Percentiles rank a stretch among this genome's conserved stretches.
These are phyloP conservation scores for Meloidogyne floridensis DNA, from an alignment of 1,140 invertebrate species.

Conservation along the genomic window DNA sequence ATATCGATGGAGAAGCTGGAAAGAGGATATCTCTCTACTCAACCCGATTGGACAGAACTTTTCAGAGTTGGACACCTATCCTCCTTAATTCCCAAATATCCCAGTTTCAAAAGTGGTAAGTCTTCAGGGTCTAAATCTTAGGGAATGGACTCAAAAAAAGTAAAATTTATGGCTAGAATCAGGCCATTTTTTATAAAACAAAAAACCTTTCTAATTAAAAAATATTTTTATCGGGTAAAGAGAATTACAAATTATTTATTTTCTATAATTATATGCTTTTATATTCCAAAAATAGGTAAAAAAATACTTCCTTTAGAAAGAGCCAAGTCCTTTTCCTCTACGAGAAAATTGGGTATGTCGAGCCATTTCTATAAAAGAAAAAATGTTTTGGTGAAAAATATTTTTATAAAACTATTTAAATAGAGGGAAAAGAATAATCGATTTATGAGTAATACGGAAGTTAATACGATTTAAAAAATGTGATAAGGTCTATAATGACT, in stretches of 20 bases:
- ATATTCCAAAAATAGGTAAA: not conserved
- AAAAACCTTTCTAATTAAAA: not conserved
- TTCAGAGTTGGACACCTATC: too few species aligned
- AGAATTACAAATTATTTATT: not conserved
- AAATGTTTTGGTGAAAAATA: not conserved
- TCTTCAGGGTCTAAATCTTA: too few species aligned
- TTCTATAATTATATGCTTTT: not conserved
- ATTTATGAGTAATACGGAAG: not conserved
- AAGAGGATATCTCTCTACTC: too few species aligned
- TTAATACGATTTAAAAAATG: not conserved
- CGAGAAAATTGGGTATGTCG: conserved; percentile 19
- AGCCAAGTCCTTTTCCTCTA: conserved; percentile 27
- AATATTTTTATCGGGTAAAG: not conserved
- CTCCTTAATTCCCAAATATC: too few species aligned
- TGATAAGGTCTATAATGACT: not conserved
- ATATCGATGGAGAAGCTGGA: too few species aligned
- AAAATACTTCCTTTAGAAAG: conserved; percentile 1
- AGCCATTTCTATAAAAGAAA: conserved; percentile 20
- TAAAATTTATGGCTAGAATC: not conserved
- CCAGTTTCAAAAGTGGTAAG: too few species aligned
- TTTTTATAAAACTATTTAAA: not conserved
- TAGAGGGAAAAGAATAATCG: not conserved
- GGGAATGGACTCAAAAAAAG: too few species aligned
- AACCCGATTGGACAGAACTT: too few species aligned
- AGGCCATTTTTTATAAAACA: not conserved